These are phyloP conservation scores for Galendromus occidentalis DNA, from an alignment of 1,140 invertebrate species.

Conservation along the genomic window DNA sequence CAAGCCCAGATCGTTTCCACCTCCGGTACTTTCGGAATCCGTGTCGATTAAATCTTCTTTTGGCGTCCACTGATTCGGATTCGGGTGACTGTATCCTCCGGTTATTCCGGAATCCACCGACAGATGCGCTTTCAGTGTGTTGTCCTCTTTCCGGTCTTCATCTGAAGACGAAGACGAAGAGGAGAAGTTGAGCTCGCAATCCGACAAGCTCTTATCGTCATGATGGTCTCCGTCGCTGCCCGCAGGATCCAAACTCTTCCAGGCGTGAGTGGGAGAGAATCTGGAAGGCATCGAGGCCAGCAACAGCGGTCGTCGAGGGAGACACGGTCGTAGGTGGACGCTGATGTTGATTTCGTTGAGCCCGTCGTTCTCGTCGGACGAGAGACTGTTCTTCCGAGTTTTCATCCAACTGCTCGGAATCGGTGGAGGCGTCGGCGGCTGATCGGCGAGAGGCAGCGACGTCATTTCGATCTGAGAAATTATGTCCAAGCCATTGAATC, in stretches of 20 bases:
- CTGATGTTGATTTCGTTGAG: not conserved
- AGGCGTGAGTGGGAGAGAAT: slow-evolving; percentile 4
- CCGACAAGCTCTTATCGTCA: not conserved
- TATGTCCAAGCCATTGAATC: not conserved
- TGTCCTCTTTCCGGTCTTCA: slow-evolving; percentile 6
- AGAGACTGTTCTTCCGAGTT: not conserved
- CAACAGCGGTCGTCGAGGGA: not conserved
- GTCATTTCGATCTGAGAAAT: not conserved
- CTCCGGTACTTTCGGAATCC: not conserved
- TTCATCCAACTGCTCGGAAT: not conserved
- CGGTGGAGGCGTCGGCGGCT: not conserved
- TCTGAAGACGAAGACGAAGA: not conserved
- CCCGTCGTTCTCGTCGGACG: not conserved
- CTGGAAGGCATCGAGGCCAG: not conserved
- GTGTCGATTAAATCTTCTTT: slow-evolving; percentile 8
- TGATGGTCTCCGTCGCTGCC: slow-evolving; percentile 4
- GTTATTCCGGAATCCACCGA: slow-evolving; percentile 5
- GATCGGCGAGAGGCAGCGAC: not conserved
- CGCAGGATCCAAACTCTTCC: slow-evolving; percentile 1
- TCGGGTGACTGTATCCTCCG: not conserved
- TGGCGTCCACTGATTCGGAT: slow-evolving; percentile 4
- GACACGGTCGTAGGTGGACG: not conserved
- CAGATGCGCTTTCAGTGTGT: not conserved
- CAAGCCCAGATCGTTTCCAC: not conserved
- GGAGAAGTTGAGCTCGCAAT: slow-evolving; percentile 8